Conservation (phyloP, 2,888 invertebrate species). For the Thera obeliscata region DNA sequence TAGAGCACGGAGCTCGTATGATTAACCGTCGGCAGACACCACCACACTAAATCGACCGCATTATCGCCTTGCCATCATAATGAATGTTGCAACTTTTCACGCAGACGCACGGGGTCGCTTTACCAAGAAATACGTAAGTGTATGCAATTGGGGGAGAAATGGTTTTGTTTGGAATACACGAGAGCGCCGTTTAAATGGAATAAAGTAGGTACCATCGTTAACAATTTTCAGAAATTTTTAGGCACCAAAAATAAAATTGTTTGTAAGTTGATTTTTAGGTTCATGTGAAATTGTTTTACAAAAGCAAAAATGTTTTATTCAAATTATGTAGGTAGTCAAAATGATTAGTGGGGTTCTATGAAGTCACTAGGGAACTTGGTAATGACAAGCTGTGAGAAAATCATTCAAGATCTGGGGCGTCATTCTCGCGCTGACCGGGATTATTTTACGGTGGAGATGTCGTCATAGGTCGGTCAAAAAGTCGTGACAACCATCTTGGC, state of each 20-base stretch:
- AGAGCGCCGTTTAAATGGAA: background rate
- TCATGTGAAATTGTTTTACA: no score
- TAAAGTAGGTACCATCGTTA: no score
- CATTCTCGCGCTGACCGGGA: no score
- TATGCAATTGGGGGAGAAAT: constrained; percentile 15
- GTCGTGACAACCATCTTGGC: no score
- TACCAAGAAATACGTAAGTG: constrained; percentile 41
- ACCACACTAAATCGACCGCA: constrained; percentile 59
- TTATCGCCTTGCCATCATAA: constrained; percentile 65
- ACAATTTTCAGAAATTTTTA: no score
- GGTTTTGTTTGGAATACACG: constrained; percentile 13
- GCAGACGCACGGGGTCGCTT: constrained; percentile 44
- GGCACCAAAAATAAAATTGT: no score
- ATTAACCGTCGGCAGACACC: constrained; percentile 50
- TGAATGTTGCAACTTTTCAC: constrained; percentile 57
- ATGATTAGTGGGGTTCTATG: background rate
- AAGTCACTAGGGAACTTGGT: constrained; percentile 14
- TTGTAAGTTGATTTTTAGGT: no score
- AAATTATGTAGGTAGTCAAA: background rate
- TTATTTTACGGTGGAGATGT: no score
- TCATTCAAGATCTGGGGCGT: constrained; percentile 19
- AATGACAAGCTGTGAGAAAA: constrained; percentile 29
- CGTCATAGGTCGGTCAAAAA: no score
- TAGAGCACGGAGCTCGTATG: constrained; percentile 42
- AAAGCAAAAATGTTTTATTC: no score